Evolutionary conservation across 2,888 invertebrate species (phyloP), one percentile per base, ranked within the genome.

Genomic region (Pheosia tremula): DNA sequence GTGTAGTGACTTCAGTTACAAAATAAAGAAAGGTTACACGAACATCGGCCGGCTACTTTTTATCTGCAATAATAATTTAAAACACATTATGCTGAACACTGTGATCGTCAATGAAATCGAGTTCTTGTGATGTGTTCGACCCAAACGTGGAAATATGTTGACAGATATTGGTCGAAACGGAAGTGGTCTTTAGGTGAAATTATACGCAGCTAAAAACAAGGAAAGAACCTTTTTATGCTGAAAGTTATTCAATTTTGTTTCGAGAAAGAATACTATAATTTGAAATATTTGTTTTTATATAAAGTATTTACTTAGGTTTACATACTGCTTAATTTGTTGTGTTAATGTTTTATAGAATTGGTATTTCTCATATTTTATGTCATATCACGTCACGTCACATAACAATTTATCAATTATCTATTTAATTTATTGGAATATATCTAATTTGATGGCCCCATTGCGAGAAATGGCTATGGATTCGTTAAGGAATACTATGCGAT

Each of bases 21-120:
- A 84, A 78, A 79, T 83, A 85, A 83, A 86, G 86, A 91, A 91
- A 92, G 89, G 89, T 90, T 91, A 88, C 84, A 82, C 74, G 83
- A 71, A 76, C 82, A 82, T 80, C 80, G 81, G 68, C 75, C 80
- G 80, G 82, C 83, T 83, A 91, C 89, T 91, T 93, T 93, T 93
- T 93, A 90, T 90, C 88, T 84, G 84, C 88, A 83, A 87, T 88
- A 89, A 91, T 93, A 91, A 93, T 92, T 93, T 93, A 91, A 91
- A 91, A 90, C 87, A 91, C 90, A 93, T 93, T 93, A 93, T 89
- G 82, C 87, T 85, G 84, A 85, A 85, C 86, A 85, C 87, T 86
- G 82, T 84, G 83, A 88, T 86, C 88, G 91, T 91, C 92, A 92
- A 91, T 92, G 92, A 88, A 90, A 93, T 88, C 91, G 81, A 89